Base-by-base conservation (phyloP, 2,113 vertebrate species). In the Cnemophilus loriae region DNA sequence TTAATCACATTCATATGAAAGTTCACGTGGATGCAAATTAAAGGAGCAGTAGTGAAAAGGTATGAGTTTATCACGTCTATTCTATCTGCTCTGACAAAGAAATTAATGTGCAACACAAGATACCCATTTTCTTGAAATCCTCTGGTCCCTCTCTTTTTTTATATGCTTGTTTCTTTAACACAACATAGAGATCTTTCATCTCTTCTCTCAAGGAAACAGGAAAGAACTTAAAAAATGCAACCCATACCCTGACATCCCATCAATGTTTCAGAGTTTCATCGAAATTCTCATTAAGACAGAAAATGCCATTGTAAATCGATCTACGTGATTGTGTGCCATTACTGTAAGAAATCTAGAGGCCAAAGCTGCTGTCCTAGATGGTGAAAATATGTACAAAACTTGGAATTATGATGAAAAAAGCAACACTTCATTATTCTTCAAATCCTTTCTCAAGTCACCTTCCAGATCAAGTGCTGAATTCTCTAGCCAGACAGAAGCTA, bases 251-350 rank as follows among this genome's bases (percentile, higher is more conserved):
- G 41, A 42, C 47, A 56, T 76, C 65, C 10, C 55, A 49, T 73
- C 37, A 37, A 1, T 18, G 14, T 71, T 87, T 82, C 47, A 47
- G 44, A 39, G 21, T 74, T 88, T 70, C 18, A 22, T 2, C 2
- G 5, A 90, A 90, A 73, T 65, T 16, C 50, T 76, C 55, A 55
- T 88, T 77, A 80, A 80, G 63, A 42, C 6, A 39, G 21, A 4
- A 65, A 84, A 61, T 74, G n/a, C 47, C 23, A 35, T 17, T 80
- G 12, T 35, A 81, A 80, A 28, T 69, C 64, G 33, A 71, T 87
- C 41, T 82, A 60, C 55, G n/a, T 37, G 5, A 56, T 49, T 65
- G 5, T 0, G 0, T 6, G 1, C 11, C 37, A 57, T 73, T 64
- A 53, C n/a, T 47, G 6, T 60, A 85, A 49, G 52, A 67, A 90